Conservation (phyloP, 2,113 vertebrate species). For the Platichthys flesus region DNA sequence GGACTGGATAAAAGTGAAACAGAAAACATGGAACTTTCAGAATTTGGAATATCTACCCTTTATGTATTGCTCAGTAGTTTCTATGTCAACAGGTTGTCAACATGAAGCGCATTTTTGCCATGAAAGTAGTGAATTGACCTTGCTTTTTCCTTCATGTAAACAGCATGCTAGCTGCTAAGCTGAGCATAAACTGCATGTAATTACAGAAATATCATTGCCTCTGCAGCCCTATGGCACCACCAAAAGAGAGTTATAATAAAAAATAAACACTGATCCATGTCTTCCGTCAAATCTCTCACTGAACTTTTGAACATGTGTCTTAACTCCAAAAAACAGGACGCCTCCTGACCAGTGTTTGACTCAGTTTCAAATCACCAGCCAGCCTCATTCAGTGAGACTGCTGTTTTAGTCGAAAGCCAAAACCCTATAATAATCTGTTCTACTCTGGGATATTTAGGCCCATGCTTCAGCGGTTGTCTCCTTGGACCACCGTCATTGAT, state of each 20-base stretch:
- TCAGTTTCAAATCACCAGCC: slow-evolving; percentile 9
- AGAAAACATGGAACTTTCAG: neutral
- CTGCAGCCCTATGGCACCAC: neutral
- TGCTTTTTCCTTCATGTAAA: too few relatives aligned
- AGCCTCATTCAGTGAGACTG: slow-evolving; percentile 2
- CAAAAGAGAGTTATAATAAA: neutral
- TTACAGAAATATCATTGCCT: neutral
- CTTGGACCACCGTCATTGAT: slow-evolving; percentile 52
- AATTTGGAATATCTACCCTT: neutral
- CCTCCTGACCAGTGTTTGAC: slow-evolving; percentile 1
- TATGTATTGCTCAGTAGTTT: too few relatives aligned
- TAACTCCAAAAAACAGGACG: neutral
- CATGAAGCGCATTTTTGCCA: too few relatives aligned
- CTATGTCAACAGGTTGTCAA: neutral
- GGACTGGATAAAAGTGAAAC: neutral
- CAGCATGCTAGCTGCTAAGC: too few relatives aligned
- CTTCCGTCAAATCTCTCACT: neutral
- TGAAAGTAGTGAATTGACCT: too few relatives aligned
- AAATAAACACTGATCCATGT: neutral
- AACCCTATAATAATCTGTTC: slow-evolving; percentile 51
- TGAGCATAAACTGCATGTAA: neutral
- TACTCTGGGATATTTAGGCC: slow-evolving; percentile 37
- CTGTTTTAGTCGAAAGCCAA: slow-evolving; percentile 71
- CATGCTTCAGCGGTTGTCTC: slow-evolving; percentile 10
- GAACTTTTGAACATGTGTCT: neutral